Evolutionary conservation across 2,113 vertebrate species (phyloP), one percentile per base, ranked within the genome.

Genomic region (Ictidomys tridecemlineatus): DNA sequence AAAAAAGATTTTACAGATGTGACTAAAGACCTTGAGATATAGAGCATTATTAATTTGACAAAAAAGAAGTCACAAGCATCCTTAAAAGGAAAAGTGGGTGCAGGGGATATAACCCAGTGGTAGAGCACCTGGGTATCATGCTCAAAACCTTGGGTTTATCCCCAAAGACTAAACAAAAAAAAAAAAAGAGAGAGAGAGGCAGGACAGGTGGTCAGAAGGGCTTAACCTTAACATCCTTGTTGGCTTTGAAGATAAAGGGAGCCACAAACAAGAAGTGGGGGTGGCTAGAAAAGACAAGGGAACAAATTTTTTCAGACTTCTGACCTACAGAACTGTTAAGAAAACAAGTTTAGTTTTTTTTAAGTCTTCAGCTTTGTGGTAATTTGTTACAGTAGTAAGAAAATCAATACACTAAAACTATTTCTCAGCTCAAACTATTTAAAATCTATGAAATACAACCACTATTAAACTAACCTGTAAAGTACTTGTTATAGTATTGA

Each of bases 401-500:
- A 93, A 86, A 76, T 4, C 32, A 84, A 80, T 53, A 85, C 6
- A 67, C 69, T 83, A 8, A 70, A 93, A 91, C 67, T 58, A 48
- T 32, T 85, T 58, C 4, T 85, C 51, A 30, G 56, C 30, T 93
- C 86, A 89, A 56, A 53, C 42, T 87, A 86, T 22, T 58, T 58
- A 94, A 86, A 85, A 86, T 45, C 53, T 67, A 79, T 76, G 70
- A 39, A 74, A 34, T n/a, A 42, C 48, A 73, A 85, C 2, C 32
- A 65, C 6, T 94, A 67, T 18, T 48, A 77, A 92, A 93, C 88
- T 83, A 97, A 99, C 99, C 99, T 99, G 99, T 97, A 99, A 98
- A 97, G 99, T 99, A 98, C 96, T 99, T 65, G 99, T 99, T 97
- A 99, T 98, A 16, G 99, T 99, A 96, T 99, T 99, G 95, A 99